A percentile compares a stretch with the other conserved stretches of the same genome.
Conservation (phyloP, 2,113 vertebrate genomes). For the Ptychochromis oligacanthus region DNA sequence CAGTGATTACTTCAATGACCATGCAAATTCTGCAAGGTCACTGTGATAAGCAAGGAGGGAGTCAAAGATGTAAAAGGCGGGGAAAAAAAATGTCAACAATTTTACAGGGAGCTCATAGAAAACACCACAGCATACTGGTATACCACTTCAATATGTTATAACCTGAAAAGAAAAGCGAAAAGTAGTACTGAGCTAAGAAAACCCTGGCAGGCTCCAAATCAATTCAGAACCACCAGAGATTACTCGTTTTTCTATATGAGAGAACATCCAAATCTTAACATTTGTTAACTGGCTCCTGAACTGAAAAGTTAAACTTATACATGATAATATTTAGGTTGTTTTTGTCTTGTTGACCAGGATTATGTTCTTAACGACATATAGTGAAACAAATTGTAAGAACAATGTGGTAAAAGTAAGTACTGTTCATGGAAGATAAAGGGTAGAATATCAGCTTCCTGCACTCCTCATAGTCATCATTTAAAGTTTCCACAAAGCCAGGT, state of each 20-base stretch:
- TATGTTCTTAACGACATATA: neutral
- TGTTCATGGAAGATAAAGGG: neutral
- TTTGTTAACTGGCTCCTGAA: neutral
- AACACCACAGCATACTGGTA: neutral
- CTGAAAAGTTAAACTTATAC: too few species aligned
- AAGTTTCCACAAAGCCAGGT: neutral
- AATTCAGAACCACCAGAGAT: neutral
- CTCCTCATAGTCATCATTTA: neutral
- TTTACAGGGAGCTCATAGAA: neutral
- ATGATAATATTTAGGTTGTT: too few species aligned
- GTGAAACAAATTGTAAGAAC: neutral
- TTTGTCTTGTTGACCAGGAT: too few species aligned
- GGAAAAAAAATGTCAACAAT: neutral
- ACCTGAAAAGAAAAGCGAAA: neutral
- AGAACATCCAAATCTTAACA: neutral
- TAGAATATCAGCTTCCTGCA: neutral
- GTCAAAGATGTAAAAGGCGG: neutral
- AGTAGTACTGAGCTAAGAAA: neutral
- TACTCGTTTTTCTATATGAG: neutral
- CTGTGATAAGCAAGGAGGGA: neutral
- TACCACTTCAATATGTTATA: constrained; percentile 13
- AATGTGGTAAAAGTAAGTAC: neutral
- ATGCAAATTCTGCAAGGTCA: constrained; percentile 53
- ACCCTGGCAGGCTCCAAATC: neutral
- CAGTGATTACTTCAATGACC: constrained; percentile 42